A percentile compares a stretch with the other conserved stretches of the same genome.
Evolutionary conservation across 2,888 invertebrate genomes (phyloP).

Genomic region (Cheilosia impressa): DNA sequence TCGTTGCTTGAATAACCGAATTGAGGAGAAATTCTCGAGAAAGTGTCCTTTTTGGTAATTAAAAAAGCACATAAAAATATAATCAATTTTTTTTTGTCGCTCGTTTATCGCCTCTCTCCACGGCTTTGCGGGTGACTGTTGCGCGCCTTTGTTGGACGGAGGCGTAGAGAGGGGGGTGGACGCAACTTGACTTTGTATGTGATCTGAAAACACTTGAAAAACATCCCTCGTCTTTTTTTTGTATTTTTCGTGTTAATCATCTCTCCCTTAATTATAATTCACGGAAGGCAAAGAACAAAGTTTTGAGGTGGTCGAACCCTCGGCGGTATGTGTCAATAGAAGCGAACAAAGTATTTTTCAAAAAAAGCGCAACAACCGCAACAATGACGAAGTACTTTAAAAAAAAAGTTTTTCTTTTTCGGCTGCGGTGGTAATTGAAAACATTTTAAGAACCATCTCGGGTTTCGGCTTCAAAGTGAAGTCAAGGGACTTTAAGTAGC

Average conservation of each 20-base stretch:
- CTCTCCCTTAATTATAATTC: conserved; percentile 74
- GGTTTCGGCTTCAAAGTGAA: conserved; percentile 62
- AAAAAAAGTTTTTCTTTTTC: conserved; percentile 41
- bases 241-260: conserved; percentile 63
- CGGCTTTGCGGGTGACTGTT: conserved; percentile 26
- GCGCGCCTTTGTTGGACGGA: conserved; percentile 39
- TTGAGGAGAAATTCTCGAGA: conserved; percentile 43
- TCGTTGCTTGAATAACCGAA: conserved; percentile 47
- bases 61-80: conserved; percentile 69
- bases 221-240: conserved; percentile 65
- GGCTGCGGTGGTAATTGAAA: conserved; percentile 66
- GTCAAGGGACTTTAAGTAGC: conserved; percentile 72
- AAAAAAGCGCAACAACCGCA: conserved; percentile 73
- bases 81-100: conserved; percentile 53
- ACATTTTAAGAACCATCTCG: conserved; percentile 73
- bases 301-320: conserved; percentile 71
- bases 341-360: conserved; percentile 54
- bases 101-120: conserved; percentile 18
- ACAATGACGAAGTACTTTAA: conserved; percentile 61
- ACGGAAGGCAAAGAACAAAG: conserved; percentile 52
- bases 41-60: conserved; percentile 71
- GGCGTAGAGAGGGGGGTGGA: conserved; percentile 29
- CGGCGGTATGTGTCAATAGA: conserved; percentile 70
- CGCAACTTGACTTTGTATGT: conserved; percentile 67
- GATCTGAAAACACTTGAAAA: conserved; percentile 71